Base-by-base conservation (phyloP, 2,888 invertebrate species). In the Cataglyphis cursor region DNA sequence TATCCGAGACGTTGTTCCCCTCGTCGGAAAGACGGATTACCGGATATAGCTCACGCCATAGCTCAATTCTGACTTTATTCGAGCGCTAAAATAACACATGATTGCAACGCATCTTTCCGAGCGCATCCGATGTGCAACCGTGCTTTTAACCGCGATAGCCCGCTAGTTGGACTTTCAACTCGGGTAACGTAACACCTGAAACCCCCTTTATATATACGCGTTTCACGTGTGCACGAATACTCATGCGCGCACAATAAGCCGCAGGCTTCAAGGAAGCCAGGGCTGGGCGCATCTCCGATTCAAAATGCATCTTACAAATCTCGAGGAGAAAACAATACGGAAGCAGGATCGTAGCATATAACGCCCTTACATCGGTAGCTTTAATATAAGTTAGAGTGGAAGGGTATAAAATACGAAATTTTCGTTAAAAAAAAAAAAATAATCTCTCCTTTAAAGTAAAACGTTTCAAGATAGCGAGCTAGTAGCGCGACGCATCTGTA, bases 121-220 rank as follows among this genome's bases (percentile, higher is more conserved):
- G 28, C 54, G 21, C 48, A 18, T 41, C 51, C 66, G 54, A 54
- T 54, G 28, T 57, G 54, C 28, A 41, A 66, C 28, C 21, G 21
- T 70, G 41, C 85, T 82, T 84, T 88, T 90, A 87, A 85, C 85
- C 81, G 84, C 84, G 83, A 86, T 90, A 57, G 57, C 75, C 64
- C 57, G 41, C 51, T 21, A 65, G 51, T 54, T 64, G 54, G 81
- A 83, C 80, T 82, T 80, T 35, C 76, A 54, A 62, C 80, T 65
- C 80, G 86, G 76, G 93, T 93, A 93, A 93, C 90, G 89, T 91
- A 91, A 93, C 91, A 92, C 92, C 91, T 85, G 72, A 85, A 85
- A 84, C 73, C 18, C 15, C 31, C 83, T 54, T 65, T 73, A 61
- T 65, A 57, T 65, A 64, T 51, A 82, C n/a, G 51, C 61, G 48